Evolutionary conservation across 2,888 invertebrate species (phyloP).

Genomic region (Dorcus hopei): DNA sequence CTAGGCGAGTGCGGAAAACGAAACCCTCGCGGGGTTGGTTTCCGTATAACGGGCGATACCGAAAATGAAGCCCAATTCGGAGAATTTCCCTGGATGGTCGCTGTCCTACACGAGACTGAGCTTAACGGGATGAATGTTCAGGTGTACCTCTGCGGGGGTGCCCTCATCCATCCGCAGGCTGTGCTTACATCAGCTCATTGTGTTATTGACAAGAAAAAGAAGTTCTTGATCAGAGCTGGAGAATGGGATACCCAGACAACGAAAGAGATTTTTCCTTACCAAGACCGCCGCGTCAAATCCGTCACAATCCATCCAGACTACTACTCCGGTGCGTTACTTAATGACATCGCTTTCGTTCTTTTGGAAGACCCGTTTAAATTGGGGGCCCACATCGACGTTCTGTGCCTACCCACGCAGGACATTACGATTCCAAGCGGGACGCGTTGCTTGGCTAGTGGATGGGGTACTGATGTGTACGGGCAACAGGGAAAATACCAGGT

Average conservation of each 20-base stretch:
- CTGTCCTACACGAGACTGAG: conserved; percentile 58
- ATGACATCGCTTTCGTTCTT: conserved; percentile 72
- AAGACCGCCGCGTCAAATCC: conserved; percentile 62
- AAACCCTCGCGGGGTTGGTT: conserved; percentile 2
- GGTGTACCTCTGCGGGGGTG: conserved; percentile 76
- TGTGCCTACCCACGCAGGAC: conserved; percentile 61
- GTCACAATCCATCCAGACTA: conserved; percentile 62
- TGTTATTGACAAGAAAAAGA: conserved; percentile 49
- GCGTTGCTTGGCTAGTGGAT: conserved; percentile 68
- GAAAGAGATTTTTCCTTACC: conserved; percentile 65
- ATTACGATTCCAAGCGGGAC: conserved; percentile 51
- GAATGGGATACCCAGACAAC: conserved; percentile 81
- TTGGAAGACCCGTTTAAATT: conserved; percentile 58
- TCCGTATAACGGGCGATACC: conserved; percentile 54
- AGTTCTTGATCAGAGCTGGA: conserved; percentile 60
- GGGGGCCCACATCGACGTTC: conserved; percentile 67
- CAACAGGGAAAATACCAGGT: conserved; percentile 52
- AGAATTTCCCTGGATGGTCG: conserved; percentile 83
- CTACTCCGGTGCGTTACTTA: conserved; percentile 64
- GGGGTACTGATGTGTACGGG: conserved; percentile 72
- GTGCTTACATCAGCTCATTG: conserved; percentile 83
- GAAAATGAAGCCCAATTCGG: conserved; percentile 70
- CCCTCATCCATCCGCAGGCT: conserved; percentile 71
- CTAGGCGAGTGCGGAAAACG: conserved; percentile 69
- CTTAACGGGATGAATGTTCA: conserved; percentile 51